phyloP scores from a whole-genome alignment of 2,113 vertebrate species.

The Sclerurus mexicanus region DNA sequence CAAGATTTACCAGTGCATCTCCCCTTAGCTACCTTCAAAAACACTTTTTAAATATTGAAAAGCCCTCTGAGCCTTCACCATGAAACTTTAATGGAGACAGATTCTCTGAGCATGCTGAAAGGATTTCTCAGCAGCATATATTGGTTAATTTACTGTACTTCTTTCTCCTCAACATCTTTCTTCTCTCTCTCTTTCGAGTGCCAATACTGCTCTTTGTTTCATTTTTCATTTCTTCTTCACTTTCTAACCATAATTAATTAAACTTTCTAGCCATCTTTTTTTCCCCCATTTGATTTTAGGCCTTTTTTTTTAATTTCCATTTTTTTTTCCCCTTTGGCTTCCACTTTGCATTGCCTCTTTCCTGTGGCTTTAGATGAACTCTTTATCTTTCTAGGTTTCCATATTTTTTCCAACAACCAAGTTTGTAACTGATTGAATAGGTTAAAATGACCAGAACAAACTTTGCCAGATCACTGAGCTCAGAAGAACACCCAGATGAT shows the following conservation, averaged over 20 bases:
- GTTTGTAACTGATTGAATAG: not conserved
- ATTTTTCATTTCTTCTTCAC: constrained; percentile 10
- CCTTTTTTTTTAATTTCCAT: not conserved
- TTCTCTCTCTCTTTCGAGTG: not conserved
- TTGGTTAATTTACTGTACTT: not conserved
- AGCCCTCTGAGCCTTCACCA: constrained; percentile 5
- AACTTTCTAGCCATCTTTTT: not conserved
- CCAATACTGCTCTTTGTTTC: not conserved
- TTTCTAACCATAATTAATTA: not conserved
- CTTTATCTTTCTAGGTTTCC: not conserved
- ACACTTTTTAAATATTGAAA: constrained; percentile 41
- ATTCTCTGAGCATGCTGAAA: not conserved
- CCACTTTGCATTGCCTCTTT: not conserved
- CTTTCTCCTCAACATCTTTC: not conserved
- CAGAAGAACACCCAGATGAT: not conserved
- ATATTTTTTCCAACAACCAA: not conserved
- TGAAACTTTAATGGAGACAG: constrained; percentile 47
- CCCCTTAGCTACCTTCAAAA: constrained; percentile 17
- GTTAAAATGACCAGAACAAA: not conserved
- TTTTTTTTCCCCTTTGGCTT: not conserved
- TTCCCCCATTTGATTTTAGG: not conserved
- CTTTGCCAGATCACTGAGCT: not conserved
- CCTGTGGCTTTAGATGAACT: not conserved
- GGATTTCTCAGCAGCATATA: not conserved
- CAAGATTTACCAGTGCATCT: not conserved